phyloP scores from a whole-genome alignment of 1,140 invertebrate species.

The Lepidostoma basale region DNA sequence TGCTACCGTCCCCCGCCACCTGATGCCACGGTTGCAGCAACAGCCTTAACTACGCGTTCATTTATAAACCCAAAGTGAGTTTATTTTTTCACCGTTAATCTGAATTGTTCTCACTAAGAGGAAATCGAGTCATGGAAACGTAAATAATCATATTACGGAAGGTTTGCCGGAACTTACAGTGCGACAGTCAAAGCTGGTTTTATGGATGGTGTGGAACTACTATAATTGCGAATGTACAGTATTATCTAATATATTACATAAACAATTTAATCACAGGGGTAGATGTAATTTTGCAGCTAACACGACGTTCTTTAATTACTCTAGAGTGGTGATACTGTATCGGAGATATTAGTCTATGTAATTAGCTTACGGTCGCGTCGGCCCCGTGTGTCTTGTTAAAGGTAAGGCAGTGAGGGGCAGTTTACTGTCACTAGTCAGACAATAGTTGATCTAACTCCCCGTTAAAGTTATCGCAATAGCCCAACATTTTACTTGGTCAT shows the following conservation, averaged over 20 bases:
- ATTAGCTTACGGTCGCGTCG: constrained; percentile 6
- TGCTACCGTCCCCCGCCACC: no score
- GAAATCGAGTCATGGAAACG: not conserved
- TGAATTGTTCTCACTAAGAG: not conserved
- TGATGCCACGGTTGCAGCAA: no score
- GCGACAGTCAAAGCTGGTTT: not conserved
- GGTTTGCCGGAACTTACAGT: constrained; percentile 10
- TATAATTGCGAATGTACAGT: constrained; percentile 6
- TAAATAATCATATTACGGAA: not conserved
- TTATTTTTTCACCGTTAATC: not conserved
- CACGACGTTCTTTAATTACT: constrained; percentile 1
- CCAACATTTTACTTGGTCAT: no score
- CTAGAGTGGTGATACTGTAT: not conserved
- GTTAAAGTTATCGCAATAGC: no score
- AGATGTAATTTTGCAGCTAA: constrained; percentile 13
- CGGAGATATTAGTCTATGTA: constrained; percentile 4
- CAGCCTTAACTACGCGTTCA: no score
- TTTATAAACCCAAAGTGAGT: not conserved
- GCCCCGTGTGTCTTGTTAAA: constrained; percentile 14
- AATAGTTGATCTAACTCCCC: no score
- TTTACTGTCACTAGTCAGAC: constrained; percentile 16
- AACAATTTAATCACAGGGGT: constrained; percentile 13
- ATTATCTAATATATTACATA: constrained; percentile 14
- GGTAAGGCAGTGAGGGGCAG: constrained; percentile 12
- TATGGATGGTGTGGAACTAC: constrained; percentile 3